Evolutionary conservation across 2,888 invertebrate species (phyloP), one percentile per base, ranked within the genome.

Genomic region (Acholoe squamosa): DNA sequence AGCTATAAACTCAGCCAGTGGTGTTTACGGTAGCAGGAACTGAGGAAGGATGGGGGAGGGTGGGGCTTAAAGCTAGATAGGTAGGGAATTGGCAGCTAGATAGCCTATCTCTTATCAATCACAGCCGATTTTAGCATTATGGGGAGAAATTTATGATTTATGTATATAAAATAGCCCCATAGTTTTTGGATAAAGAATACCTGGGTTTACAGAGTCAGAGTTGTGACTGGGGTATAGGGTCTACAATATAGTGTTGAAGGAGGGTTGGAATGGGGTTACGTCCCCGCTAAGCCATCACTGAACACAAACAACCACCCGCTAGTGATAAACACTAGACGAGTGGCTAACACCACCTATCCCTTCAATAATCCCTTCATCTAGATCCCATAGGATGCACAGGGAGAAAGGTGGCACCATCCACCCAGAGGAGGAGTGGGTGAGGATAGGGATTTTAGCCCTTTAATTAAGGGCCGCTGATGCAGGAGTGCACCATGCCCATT

Each of bases 311-410:
- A 25, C 14, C 28, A 1, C 28, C 25, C 7, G 25, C 25, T 7
- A 28, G 71, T 14, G 25, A 28, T 71, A 71, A 71, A 71, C 71
- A 71, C 71, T 28, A 28, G 31, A 28, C 28, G 71, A 28, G 28
- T 28, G 71, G 71, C 28, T 28, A 71, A 71, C 71, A 71, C 71
- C 1, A 16, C 71, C n/a, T n/a, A n/a, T n/a, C 31, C 14, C 71
- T 71, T 71, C n/a, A n/a, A n/a, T n/a, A 28, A 71, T 71, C 71
- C 28, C 71, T 16, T 71, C 28, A 71, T 71, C 71, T 28, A 71
- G 71, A 71, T 71, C 71, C 71, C 14, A n/a, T n/a, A 28, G 71
- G 61, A 14, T 67, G 54, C 54, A 54, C 54, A 54, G 19, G 54
- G 54, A n/a, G n/a, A n/a, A n/a, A n/a, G n/a, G n/a, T n/a, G n/a